A percentile compares a stretch with the other conserved stretches of the same genome.
phyloP scores from a whole-genome alignment of 2,888 invertebrate genomes.

The Perizoma flavofasciatum region DNA sequence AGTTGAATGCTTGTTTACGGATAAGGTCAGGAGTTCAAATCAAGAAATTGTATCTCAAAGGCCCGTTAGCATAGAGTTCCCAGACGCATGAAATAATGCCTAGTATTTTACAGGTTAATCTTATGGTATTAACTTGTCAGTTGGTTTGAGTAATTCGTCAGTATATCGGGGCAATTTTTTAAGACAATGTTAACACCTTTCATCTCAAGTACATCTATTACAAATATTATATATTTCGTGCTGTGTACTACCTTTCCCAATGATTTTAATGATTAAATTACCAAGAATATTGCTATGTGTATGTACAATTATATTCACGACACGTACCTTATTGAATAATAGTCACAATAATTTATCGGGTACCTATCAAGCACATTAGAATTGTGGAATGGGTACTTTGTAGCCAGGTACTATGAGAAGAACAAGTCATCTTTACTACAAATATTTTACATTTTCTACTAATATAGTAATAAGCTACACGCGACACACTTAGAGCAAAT shows the following conservation, averaged over 20 bases:
- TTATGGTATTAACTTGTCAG: slow-evolving; percentile 36
- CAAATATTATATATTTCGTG: slow-evolving; percentile 48
- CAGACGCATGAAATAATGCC: slow-evolving; percentile 32
- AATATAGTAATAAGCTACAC: slow-evolving; percentile 29
- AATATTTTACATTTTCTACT: slow-evolving; percentile 20
- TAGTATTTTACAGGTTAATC: slow-evolving; percentile 36
- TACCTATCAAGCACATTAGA: slow-evolving; percentile 45
- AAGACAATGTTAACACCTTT: slow-evolving; percentile 18
- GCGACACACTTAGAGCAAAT: slow-evolving; percentile 45
- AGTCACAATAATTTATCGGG: slow-evolving; percentile 49
- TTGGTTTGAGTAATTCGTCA: slow-evolving; percentile 21
- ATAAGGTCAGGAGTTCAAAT: slow-evolving; percentile 55
- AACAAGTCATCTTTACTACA: slow-evolving; percentile 10
- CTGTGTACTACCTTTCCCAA: slow-evolving; percentile 50
- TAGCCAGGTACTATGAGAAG: slow-evolving; percentile 21
- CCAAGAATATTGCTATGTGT: slow-evolving; percentile 61
- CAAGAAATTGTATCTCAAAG: slow-evolving; percentile 41
- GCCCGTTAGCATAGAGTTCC: slow-evolving; percentile 34
- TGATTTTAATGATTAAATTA: slow-evolving; percentile 68
- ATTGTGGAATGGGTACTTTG: slow-evolving; percentile 28
- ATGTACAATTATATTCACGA: slow-evolving; percentile 57
- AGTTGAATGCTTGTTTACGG: slow-evolving; percentile 41
- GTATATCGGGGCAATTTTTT: slow-evolving; percentile 7
- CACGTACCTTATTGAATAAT: slow-evolving; percentile 55
- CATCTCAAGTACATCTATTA: slow-evolving; percentile 35